Evolutionary conservation across 2,888 invertebrate species (phyloP).

Genomic region (Sepiola atlantica): DNA sequence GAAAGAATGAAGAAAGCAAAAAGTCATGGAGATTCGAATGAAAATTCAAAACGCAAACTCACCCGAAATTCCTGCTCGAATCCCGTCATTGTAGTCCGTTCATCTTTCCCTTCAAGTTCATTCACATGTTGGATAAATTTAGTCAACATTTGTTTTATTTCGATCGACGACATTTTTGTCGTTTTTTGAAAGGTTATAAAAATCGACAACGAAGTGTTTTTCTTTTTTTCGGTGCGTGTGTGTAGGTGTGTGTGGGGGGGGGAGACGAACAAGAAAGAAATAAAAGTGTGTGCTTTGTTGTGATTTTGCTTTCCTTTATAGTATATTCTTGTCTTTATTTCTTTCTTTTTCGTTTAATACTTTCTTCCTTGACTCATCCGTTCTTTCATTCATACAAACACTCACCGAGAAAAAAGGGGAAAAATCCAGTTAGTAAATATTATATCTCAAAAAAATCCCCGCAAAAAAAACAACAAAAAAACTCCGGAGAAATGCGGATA

Average conservation of each 20-base stretch:
- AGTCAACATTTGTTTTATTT: not conserved
- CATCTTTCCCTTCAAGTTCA: constrained; percentile 24
- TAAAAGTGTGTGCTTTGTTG: not conserved
- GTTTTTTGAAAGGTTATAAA: not conserved
- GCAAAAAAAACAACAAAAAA: not conserved
- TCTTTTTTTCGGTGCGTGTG: not conserved
- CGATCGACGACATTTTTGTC: constrained; percentile 37
- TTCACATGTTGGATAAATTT: constrained; percentile 43
- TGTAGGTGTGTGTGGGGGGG: not conserved
- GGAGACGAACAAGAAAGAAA: not conserved
- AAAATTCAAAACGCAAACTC: not conserved
- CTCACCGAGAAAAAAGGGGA: no score
- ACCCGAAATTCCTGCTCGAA: constrained; percentile 46
- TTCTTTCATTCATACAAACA: not conserved
- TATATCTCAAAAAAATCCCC: no score
- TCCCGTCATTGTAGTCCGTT: constrained; percentile 41
- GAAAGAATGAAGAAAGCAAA: no score
- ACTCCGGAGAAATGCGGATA: not conserved
- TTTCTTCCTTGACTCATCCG: not conserved
- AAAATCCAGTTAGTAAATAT: not conserved
- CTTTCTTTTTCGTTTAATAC: not conserved
- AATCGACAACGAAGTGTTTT: not conserved
- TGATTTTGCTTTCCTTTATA: not conserved
- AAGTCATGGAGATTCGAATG: not conserved
- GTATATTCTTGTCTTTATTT: not conserved